Evolutionary conservation across 2,888 invertebrate species (phyloP).

Genomic region (Phlogophora meticulosa): DNA sequence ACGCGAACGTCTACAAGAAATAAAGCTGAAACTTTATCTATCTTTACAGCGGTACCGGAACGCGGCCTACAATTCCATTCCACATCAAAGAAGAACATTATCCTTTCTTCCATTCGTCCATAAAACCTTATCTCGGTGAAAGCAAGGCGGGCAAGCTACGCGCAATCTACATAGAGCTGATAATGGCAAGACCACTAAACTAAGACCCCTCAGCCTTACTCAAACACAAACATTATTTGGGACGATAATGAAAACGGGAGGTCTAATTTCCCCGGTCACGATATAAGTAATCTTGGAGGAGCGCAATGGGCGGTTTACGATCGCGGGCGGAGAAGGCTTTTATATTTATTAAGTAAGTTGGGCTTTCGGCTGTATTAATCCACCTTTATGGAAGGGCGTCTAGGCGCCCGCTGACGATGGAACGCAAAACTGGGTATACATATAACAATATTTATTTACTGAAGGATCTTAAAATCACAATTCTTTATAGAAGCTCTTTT

Average conservation of each 20-base stretch:
- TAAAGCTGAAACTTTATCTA: conserved; percentile 80
- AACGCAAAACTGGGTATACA: conserved; percentile 56
- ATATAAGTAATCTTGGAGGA: conserved; percentile 89
- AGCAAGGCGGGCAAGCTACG: conserved; percentile 84
- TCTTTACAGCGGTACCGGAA: conserved; percentile 82
- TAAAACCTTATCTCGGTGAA: conserved; percentile 89
- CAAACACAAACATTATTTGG: conserved; percentile 61
- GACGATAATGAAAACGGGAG: conserved; percentile 83
- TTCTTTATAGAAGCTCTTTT: too few relatives aligned
- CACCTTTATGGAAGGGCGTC: conserved; percentile 89
- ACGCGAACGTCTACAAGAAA: conserved; percentile 59
- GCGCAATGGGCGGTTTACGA: conserved; percentile 90
- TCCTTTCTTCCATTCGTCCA: conserved; percentile 87
- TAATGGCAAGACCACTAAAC: conserved; percentile 83
- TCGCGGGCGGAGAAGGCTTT: conserved; percentile 89
- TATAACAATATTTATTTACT: conserved; percentile 24
- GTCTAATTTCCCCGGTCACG: conserved; percentile 77
- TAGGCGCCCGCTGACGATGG: conserved; percentile 80
- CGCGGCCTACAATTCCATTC: conserved; percentile 80
- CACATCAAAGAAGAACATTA: conserved; percentile 89
- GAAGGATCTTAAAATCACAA: background rate
- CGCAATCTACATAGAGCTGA: conserved; percentile 91
- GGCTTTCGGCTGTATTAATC: conserved; percentile 91
- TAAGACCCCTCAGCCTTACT: conserved; percentile 75
- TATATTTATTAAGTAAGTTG: conserved; percentile 92